Evolutionary conservation across 1,140 invertebrate species (phyloP).

Genomic region (Batillaria attramentaria): DNA sequence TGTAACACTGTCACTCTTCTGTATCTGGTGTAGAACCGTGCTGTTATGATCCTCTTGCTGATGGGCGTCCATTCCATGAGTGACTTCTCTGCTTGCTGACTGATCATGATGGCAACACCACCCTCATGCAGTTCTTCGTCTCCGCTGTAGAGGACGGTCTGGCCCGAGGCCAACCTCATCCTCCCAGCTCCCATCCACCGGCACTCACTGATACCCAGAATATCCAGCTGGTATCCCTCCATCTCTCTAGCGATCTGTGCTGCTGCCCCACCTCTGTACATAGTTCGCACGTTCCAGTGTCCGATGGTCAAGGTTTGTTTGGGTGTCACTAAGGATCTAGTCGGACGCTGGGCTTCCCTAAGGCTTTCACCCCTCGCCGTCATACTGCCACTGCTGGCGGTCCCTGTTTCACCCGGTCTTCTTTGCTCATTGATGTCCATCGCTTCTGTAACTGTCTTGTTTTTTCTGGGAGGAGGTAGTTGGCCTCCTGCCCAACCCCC

Average conservation of each 20-base stretch:
- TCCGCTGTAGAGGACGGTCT: too few species aligned
- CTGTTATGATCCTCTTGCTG: slow-evolving; percentile 1
- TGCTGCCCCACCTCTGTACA: too few species aligned
- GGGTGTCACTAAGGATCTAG: too few species aligned
- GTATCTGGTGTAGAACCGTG: neutral
- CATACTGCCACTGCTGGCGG: neutral
- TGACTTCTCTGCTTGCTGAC: too few species aligned
- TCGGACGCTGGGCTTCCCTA: neutral
- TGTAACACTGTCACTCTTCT: neutral
- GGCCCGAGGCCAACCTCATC: too few species aligned
- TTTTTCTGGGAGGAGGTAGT: neutral
- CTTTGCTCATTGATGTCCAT: neutral
- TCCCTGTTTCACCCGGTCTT: neutral
- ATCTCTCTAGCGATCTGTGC: too few species aligned
- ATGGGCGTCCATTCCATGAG: neutral
- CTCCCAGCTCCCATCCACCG: too few species aligned
- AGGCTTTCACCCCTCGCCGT: neutral
- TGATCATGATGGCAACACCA: slow-evolving; percentile 1
- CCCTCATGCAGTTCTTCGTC: neutral
- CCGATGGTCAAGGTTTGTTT: too few species aligned
- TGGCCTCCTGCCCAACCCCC: neutral
- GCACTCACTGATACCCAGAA: too few species aligned
- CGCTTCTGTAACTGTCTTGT: too few species aligned
- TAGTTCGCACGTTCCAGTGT: too few species aligned
- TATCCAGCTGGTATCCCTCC: too few species aligned